phyloP scores from a whole-genome alignment of 2,113 vertebrate species.

The Vulpes vulpes region DNA sequence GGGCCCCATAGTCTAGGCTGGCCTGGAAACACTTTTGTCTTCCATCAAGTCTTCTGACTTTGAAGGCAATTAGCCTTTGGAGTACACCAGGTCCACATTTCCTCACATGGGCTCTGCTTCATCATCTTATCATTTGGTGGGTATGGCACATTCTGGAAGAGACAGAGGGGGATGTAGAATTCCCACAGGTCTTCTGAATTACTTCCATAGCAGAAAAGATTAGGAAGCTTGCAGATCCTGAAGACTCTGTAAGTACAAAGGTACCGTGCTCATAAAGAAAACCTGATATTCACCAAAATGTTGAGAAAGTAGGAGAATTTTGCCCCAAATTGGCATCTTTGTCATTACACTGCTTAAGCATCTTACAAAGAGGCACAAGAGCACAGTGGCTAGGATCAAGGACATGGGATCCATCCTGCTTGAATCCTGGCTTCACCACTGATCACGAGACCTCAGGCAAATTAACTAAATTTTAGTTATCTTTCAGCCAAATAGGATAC shows the following conservation, averaged over 20 bases:
- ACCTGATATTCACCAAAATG: neutral
- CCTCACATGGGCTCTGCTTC: neutral
- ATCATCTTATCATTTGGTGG: neutral
- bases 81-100: neutral
- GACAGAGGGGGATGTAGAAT: neutral
- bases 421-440: neutral
- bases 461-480: neutral
- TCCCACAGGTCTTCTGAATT: neutral
- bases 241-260: neutral
- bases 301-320: constrained; percentile 16
- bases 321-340: neutral
- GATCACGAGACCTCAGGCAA: neutral
- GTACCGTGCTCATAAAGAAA: neutral
- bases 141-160: neutral
- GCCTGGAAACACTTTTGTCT: constrained; percentile 2
- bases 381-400: neutral
- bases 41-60: neutral
- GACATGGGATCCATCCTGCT: neutral
- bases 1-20: neutral
- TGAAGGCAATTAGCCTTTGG: neutral
- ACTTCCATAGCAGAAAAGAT: neutral
- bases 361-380: neutral
- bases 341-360: neutral
- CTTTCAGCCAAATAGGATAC: neutral
- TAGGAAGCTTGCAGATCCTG: neutral